Evolutionary conservation across 2,113 vertebrate genomes (phyloP), one percentile per base, ranked within the genome.

Genomic region (Jaculus jaculus): DNA sequence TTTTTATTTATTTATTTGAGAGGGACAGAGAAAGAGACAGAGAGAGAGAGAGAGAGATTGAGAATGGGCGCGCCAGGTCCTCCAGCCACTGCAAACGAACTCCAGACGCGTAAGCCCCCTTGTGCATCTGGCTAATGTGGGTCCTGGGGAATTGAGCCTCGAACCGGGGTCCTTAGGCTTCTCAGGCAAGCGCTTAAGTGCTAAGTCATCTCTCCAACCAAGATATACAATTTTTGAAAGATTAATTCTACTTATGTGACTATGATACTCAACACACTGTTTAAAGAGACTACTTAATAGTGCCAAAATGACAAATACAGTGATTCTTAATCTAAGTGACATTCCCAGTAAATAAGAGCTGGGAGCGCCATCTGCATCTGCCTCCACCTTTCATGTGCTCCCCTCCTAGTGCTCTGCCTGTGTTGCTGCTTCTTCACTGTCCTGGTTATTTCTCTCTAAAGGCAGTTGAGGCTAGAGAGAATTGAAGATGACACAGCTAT

Each of bases 401-500:
- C 17, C 89, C 37, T 66, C 39, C 5, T 77, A 39, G n/a, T 66
- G 23, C 65, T 86, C 15, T 51, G 28, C 18, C 2, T 75, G n/a
- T 23, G 5, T 2, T 47, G 6, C 24, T 89, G 3, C 37, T 84
- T 58, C 71, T 7, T 12, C 6, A 58, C 15, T 83, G 23, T 84
- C 39, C 93, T 72, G 66, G 2, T 51, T 85, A 58, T 54, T 26
- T 39, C 12, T 30, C 18, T 73, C 77, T 85, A 61, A 87, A 79
- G 34, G 73, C 80, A 83, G 9, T 30, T 81, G 54, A 65, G 23
- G n/a, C 66, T 84, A 73, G 54, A 66, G 87, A 84, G n/a, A 66
- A 85, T 32, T 60, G 54, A 93, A 86, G 42, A 89, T 74, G 72
- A 87, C 68, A 66, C 7, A 75, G 32, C 28, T 60, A n/a, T 95